phyloP scores from a whole-genome alignment of 2,797 vertebrate species.

The Sebastes umbrosus region DNA sequence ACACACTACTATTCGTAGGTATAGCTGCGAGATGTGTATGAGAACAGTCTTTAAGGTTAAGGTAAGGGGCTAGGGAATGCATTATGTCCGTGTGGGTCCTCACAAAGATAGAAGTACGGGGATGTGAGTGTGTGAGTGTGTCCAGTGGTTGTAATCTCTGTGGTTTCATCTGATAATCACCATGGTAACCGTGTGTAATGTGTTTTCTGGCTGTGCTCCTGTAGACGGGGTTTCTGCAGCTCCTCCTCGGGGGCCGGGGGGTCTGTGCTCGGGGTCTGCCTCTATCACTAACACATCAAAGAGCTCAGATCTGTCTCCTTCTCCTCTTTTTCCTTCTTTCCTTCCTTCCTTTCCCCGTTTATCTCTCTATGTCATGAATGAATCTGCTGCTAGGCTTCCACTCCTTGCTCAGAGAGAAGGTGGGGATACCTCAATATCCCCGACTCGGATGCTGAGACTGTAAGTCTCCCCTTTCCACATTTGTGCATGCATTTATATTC shows the following conservation, averaged over 20 bases:
- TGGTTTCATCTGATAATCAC: conserved; percentile 70
- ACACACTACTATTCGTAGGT: no score
- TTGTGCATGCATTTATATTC: conserved; percentile 37
- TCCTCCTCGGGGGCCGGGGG: conserved; percentile 32
- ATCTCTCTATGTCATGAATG: conserved; percentile 9
- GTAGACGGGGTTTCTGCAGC: conserved; percentile 23
- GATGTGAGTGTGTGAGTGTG: background rate
- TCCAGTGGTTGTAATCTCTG: conserved; percentile 45
- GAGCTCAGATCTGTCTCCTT: conserved; percentile 47
- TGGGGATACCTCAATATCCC: conserved; percentile 94
- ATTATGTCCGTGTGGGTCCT: background rate
- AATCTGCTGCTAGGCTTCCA: conserved; percentile 81
- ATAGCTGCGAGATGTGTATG: no score
- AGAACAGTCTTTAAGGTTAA: no score
- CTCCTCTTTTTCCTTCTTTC: background rate
- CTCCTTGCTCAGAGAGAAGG: conserved; percentile 89
- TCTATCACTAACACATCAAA: conserved; percentile 52
- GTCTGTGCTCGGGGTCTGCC: conserved; percentile 43
- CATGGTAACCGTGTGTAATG: conserved; percentile 73
- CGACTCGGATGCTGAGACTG: conserved; percentile 96
- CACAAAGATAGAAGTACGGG: background rate
- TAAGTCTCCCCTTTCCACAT: conserved; percentile 83
- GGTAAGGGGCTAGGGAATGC: no score
- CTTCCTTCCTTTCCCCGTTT: background rate
- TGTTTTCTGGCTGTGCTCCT: conserved; percentile 43